Evolutionary conservation across 2,797 vertebrate genomes (phyloP).

Genomic region (Macropus fuliginosus): DNA sequence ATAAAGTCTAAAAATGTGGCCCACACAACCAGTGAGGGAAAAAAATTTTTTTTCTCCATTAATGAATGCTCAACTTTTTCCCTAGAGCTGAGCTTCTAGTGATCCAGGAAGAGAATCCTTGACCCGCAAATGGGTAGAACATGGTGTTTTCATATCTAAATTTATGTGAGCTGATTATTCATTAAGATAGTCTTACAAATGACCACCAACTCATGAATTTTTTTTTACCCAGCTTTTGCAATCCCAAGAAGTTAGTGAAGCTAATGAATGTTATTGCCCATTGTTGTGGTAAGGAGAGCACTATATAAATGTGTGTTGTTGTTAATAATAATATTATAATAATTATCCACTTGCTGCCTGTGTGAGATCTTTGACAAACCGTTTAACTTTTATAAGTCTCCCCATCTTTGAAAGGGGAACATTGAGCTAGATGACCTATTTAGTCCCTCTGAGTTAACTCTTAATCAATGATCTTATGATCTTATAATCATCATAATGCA

Average conservation of each 20-base stretch:
- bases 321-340: not conserved
- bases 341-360: not conserved
- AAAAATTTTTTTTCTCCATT: not conserved
- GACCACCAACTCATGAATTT: not conserved
- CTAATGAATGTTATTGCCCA: not conserved
- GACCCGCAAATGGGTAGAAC: not conserved
- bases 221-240: not conserved
- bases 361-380: not conserved
- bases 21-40: slow-evolving; percentile 23
- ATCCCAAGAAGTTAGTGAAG: not conserved
- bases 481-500: not conserved
- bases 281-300: not conserved
- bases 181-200: slow-evolving; percentile 33
- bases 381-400: not conserved
- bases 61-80: not conserved
- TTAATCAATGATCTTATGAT: not conserved
- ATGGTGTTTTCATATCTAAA: not conserved
- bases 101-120: slow-evolving; percentile 9
- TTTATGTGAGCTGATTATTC: not conserved
- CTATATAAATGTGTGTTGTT: not conserved
- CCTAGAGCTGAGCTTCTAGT: not conserved
- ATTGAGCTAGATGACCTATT: not conserved
- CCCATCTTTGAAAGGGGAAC: not conserved
- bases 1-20: not conserved
- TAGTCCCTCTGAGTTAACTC: not conserved